Base-by-base conservation (phyloP, 1,140 invertebrate species). In the Drosophila hydei region DNA sequence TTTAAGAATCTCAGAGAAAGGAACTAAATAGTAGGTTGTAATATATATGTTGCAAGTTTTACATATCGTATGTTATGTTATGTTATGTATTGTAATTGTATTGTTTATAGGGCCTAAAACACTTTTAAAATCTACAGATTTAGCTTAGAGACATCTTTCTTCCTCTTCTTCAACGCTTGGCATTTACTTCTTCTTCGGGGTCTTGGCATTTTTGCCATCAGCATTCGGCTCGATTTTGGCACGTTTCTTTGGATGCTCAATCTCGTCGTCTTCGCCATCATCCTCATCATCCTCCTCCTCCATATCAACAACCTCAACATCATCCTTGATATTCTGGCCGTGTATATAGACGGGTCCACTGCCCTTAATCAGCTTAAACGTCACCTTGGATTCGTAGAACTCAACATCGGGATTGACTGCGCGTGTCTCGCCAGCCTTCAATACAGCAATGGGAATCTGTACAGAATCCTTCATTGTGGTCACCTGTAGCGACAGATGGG, bases 301-400 rank as follows among this genome's bases (percentile, higher is more conserved):
- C 93, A 95, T 95, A 70, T 96, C 95, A 60, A 95, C 95, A 91
- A 95, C 95, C 85, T 95, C 94, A 23, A 90, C 89, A 47, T 91
- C 88, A 72, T 95, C 94, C 81, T 96, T 94, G 61, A 96, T 93
- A 92, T 96, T 96, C 83, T 96, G 96, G 19, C 96, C 96, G 79
- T 96, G 95, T 89, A 97, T 94, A 79, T 97, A 96, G 58, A 97
- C 95, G 6, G 96, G 96, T 18, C 96, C 96, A 60, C 92, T 93
- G 27, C 93, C 93, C 92, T 94, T 90, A 58, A 96, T 93, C 58
- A 97, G 93, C 73, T 95, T 95, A 90, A 97, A 96, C 43, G 95
- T 96, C 42, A 96, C 96, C 56, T 96, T 96, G 58, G 96, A 95
- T 92, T 97, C 96, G 7, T 96, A 96, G 92, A 97, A 96, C 90